phyloP scores from a whole-genome alignment of 2,797 vertebrate species.

The Loris lydekkerianus region DNA sequence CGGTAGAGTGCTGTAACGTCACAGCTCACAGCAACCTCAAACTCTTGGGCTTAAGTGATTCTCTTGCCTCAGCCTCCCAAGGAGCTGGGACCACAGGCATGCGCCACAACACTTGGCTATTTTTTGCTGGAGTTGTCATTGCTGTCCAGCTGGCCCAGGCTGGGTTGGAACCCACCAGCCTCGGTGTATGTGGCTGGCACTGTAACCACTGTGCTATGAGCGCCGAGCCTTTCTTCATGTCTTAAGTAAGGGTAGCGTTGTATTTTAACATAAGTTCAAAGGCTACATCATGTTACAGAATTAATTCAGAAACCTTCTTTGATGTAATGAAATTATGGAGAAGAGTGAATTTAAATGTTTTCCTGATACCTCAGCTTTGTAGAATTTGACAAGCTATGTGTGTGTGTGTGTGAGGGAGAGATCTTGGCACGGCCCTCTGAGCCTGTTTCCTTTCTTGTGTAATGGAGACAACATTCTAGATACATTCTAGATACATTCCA shows the following conservation, averaged over 20 bases:
- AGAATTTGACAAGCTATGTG: not conserved
- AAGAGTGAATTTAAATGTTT: slow-evolving; percentile 42
- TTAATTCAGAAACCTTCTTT: slow-evolving; percentile 32
- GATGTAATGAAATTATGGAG: slow-evolving; percentile 37
- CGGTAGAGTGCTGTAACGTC: too few species aligned
- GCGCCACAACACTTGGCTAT: too few species aligned
- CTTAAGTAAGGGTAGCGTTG: not conserved
- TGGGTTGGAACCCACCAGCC: too few species aligned
- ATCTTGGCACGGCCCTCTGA: not conserved
- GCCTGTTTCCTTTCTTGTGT: not conserved
- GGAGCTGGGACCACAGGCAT: too few species aligned
- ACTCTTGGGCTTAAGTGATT: too few species aligned
- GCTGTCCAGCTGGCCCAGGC: too few species aligned
- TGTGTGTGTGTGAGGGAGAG: not conserved
- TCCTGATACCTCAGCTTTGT: not conserved
- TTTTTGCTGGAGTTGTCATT: too few species aligned
- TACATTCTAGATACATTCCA: not conserved
- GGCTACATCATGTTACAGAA: not conserved
- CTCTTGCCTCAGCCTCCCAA: too few species aligned
- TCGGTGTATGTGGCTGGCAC: too few species aligned
- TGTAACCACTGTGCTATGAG: too few species aligned
- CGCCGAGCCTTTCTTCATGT: not conserved
- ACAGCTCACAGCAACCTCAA: too few species aligned
- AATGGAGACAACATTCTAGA: not conserved
- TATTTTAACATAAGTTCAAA: slow-evolving; percentile 35